Base-by-base conservation (phyloP, 92 coral and sea anemone genomes). In the Porites cylindrica region DNA sequence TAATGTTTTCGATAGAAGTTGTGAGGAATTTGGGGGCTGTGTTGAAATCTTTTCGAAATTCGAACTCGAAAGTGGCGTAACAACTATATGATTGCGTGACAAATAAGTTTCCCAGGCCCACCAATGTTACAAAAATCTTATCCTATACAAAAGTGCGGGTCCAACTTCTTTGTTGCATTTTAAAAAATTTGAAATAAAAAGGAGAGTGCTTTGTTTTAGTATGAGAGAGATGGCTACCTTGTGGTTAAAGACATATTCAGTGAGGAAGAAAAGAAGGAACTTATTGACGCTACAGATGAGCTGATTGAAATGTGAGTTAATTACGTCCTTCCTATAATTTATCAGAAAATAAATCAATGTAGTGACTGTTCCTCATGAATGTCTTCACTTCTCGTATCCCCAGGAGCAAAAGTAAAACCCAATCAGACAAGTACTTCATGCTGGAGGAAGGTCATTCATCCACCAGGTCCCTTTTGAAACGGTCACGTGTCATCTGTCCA, bases 401-500 rank as follows among this genome's bases (percentile, higher is more conserved):
- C 38, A 76, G 80, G 80, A 76, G 80, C 80, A 76, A n/a, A 14
- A 52, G 67, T 8, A 67, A 80, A 68, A 69, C 66, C 8, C 26
- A 68, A 54, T 81, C 85, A 16, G 85, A 81, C 66, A 81, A 81
- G 76, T 81, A 79, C 58, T 81, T 81, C 76, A 53, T 81, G 8
- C 56, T 81, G 16, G 65, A 69, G 16, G 85, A 81, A 1, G 74
- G 68, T n/a, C 65, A 81, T 67, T 67, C 85, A 16, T 81, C 85
- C 24, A 1, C 47, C 26, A 56, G n/a, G 29, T 12, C 85, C 18
- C 76, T 81, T 10, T 17, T 81, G 12, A 81, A 81, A 32, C 51
- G 85, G 6, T 81, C 85, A 67, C 85, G 85, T 53, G 75, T 81
- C 10, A 81, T 68, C 18, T 81, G 85, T 56, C 85, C 85, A 26